Conservation (phyloP, 1,140 invertebrate species). For the Drosophila teissieri region DNA sequence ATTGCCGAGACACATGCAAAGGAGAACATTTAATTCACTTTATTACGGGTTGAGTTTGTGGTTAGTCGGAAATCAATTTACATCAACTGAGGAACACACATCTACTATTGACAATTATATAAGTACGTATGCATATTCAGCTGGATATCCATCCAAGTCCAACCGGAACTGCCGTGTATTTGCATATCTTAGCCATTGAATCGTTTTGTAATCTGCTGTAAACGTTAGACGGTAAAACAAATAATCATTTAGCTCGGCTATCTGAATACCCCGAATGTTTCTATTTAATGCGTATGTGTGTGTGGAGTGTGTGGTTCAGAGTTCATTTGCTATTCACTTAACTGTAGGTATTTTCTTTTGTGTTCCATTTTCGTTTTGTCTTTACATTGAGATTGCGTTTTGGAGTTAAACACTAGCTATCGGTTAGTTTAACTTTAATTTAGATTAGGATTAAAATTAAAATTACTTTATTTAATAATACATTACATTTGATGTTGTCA, state of each 20-base stretch:
- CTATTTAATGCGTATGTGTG: constrained; percentile 37
- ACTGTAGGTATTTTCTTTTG: constrained; percentile 26
- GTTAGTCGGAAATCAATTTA: constrained; percentile 67
- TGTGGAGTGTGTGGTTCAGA: constrained; percentile 22
- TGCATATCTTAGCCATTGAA: constrained; percentile 24
- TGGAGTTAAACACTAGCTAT: constrained; percentile 63
- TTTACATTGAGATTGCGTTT: constrained; percentile 72
- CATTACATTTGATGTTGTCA: constrained; percentile 61
- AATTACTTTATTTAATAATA: constrained; percentile 53
- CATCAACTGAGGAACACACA: constrained; percentile 71
- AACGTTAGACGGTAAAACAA: constrained; percentile 38
- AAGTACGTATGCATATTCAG: constrained; percentile 51
- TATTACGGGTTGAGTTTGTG: constrained; percentile 66
- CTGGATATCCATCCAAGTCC: constrained; percentile 26
- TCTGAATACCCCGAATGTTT: constrained; percentile 45
- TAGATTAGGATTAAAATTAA: constrained; percentile 29
- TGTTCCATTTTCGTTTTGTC: constrained; percentile 27
- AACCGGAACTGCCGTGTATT: constrained; percentile 17
- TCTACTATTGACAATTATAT: constrained; percentile 72
- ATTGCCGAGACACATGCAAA: background rate
- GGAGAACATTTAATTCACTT: constrained; percentile 69
- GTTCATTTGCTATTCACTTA: constrained; percentile 51
- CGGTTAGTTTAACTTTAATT: constrained; percentile 39
- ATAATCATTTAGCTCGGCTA: constrained; percentile 41
- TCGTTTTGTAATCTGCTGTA: constrained; percentile 23